Base-by-base conservation (phyloP, 2,888 invertebrate species). In the Melitaea athalia region DNA sequence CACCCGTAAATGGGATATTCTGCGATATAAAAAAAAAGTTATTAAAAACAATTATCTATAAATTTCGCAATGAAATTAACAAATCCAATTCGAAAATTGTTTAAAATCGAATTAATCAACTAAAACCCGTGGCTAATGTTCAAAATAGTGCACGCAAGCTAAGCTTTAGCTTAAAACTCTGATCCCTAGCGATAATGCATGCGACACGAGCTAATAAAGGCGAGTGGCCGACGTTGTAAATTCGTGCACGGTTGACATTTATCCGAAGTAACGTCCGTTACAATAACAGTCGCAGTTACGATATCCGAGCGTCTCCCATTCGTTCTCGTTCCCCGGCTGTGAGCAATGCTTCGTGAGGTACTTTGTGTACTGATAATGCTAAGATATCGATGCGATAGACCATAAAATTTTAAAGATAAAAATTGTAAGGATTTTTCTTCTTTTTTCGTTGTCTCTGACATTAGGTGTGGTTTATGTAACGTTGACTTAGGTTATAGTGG, bases 231-330 rank as follows among this genome's bases (percentile, higher is more conserved):
- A 81, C 79, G 78, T 86, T 86, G 81, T 91, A 90, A 90, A 91
- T 91, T 89, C 84, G 83, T 84, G 86, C 84, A 85, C 86, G 86
- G 88, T 89, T 87, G 91, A 92, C 91, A 85, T 90, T 91, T 91
- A 92, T 91, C 88, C 91, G 87, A 89, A 91, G 89, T 89, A 87
- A 89, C 91, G 90, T 91, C 87, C 89, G 87, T 88, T 87, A 89
- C 89, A 89, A 90, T 91, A 91, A 89, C 88, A 87, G 86, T 85
- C 81, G 85, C 86, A 84, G 87, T 85, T 85, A 84, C 89, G 87
- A 88, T 91, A 91, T 89, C 89, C 87, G 82, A 83, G 86, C 85
- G 83, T 75, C 80, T 82, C 82, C 86, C 90, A 87, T 92, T 91
- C 85, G 89, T 91, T 91, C 88, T 86, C 85, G 86, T 89, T 88